These are phyloP conservation scores for Caenorhabditis angaria DNA, from an alignment of 2,888 invertebrate genomes.

Conservation along the genomic window DNA sequence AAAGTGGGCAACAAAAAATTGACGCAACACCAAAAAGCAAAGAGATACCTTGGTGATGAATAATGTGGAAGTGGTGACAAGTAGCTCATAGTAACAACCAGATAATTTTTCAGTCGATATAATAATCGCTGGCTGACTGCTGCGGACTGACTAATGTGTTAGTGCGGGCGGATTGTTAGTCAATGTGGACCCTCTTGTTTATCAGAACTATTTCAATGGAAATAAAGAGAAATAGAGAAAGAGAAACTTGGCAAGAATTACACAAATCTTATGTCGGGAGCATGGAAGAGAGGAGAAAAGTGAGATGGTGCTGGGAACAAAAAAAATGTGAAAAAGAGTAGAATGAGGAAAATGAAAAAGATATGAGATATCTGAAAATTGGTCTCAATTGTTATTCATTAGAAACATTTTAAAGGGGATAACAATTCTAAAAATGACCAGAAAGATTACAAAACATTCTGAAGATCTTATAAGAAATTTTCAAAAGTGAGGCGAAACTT, in stretches of 20 bases:
- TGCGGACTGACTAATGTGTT: neutral
- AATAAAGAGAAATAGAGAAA: neutral
- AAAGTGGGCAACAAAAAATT: constrained; percentile 4
- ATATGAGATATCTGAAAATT: no score
- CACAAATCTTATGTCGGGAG: no score
- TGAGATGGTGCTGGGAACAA: no score
- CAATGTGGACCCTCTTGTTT: neutral
- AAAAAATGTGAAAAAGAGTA: neutral
- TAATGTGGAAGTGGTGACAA: constrained; percentile 68
- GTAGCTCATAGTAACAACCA: constrained; percentile 53
- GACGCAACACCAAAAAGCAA: constrained; percentile 3
- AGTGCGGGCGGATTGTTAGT: neutral
- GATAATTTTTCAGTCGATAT: neutral
- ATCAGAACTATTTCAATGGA: neutral
- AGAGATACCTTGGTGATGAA: constrained; percentile 51
- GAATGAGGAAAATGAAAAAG: neutral
- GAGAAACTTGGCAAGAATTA: no score
- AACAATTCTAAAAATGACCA: no score
- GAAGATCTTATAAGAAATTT: no score
- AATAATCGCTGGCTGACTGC: no score
- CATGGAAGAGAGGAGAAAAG: no score
- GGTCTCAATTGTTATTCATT: no score
- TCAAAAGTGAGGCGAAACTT: no score
- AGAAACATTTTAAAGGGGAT: no score
- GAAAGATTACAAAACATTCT: no score